Conservation (phyloP, 2,888 invertebrate species). For the Cryptocephalus primarius region DNA sequence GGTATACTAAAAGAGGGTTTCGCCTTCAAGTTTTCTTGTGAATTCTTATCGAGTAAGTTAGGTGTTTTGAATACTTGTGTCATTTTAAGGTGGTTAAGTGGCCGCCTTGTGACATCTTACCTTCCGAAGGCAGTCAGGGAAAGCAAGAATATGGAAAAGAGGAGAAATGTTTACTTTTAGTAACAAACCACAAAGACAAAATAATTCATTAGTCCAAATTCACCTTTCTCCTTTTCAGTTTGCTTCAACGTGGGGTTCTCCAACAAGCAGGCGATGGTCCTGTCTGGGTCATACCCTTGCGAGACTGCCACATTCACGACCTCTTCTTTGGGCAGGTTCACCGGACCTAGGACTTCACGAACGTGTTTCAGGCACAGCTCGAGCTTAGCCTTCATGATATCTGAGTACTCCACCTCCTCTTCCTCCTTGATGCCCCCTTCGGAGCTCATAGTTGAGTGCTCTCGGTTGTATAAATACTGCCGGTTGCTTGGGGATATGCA, state of each 20-base stretch:
- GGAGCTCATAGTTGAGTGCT: conserved; percentile 49
- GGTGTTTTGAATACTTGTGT: conserved; percentile 4
- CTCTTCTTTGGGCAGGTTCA: conserved; percentile 54
- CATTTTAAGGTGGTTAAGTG: background rate
- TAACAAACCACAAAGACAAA: background rate
- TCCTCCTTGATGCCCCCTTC: conserved; percentile 65
- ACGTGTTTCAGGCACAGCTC: conserved; percentile 78
- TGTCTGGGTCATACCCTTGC: conserved; percentile 61
- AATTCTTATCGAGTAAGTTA: conserved; percentile 3
- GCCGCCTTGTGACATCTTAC: conserved; percentile 35
- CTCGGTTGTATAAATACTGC: conserved; percentile 75
- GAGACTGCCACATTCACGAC: conserved; percentile 62
- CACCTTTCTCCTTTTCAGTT: conserved; percentile 31
- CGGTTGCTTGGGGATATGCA: conserved; percentile 83
- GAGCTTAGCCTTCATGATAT: conserved; percentile 61
- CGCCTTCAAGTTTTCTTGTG: background rate
- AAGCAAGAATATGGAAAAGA: conserved; percentile 25
- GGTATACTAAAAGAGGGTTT: conserved; percentile 9
- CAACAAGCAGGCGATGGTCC: conserved; percentile 58
- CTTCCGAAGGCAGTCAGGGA: conserved; percentile 31
- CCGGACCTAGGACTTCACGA: conserved; percentile 67
- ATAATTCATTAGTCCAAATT: conserved; percentile 10
- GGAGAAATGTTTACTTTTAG: conserved; percentile 15
- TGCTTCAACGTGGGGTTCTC: conserved; percentile 18
- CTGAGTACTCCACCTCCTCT: conserved; percentile 43